Percentiles rank a stretch among this genome's conserved stretches.
These are phyloP conservation scores for Antigone vipio DNA, from an alignment of 2,113 vertebrate species.

Conservation along the genomic window DNA sequence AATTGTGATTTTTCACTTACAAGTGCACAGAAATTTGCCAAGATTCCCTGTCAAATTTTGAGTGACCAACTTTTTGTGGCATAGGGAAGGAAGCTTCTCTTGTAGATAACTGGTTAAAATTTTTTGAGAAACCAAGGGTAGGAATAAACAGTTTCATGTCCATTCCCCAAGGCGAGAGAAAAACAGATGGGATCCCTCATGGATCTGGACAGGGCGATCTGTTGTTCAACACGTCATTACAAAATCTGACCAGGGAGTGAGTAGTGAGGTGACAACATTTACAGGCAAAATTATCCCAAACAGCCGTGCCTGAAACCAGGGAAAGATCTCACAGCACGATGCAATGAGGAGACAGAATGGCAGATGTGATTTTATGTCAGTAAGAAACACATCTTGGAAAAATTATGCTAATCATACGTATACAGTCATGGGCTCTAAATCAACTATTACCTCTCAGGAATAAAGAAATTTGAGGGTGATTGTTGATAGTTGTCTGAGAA, in stretches of 20 bases:
- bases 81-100: background rate
- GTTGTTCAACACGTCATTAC: background rate
- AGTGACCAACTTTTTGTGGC: background rate
- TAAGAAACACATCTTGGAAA: background rate
- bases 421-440: background rate
- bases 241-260: background rate
- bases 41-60: background rate
- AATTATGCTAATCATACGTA: fast-evolving
- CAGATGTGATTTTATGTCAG: background rate
- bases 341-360: background rate
- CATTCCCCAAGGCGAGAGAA: background rate
- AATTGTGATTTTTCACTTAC: background rate
- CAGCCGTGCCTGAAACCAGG: background rate
- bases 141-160: background rate
- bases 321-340: background rate
- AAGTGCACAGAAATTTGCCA: background rate
- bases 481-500: background rate
- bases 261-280: background rate
- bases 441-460: background rate
- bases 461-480: background rate
- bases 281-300: background rate
- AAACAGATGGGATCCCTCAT: background rate
- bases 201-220: background rate
- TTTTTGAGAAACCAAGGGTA: background rate
- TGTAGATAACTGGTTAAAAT: background rate